These are phyloP conservation scores for Dolichotis patagonum DNA, from an alignment of 2,113 vertebrate genomes.

Conservation along the genomic window DNA sequence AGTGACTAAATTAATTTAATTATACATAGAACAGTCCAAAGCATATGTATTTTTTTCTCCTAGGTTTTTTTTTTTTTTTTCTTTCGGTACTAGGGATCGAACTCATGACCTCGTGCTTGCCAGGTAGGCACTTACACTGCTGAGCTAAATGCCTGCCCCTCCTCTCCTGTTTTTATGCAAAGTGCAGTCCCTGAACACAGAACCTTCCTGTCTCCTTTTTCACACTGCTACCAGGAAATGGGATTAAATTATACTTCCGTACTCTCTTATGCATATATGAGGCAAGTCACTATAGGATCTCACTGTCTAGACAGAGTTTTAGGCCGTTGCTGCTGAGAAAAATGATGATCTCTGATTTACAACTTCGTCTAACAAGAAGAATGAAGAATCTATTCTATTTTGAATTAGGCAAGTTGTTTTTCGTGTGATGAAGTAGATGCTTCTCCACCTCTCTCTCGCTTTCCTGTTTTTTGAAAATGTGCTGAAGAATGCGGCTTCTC, in stretches of 20 bases:
- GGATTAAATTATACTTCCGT: not conserved
- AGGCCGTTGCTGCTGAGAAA: conserved; percentile 25
- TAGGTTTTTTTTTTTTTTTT: not conserved
- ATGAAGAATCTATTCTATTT: not conserved
- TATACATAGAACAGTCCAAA: not conserved
- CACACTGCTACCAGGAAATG: not conserved
- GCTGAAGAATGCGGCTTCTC: not conserved
- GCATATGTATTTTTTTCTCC: not conserved
- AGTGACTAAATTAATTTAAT: not conserved
- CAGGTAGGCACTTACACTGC: no score
- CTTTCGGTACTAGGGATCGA: no score
- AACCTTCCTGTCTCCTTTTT: not conserved
- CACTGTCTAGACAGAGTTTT: not conserved
- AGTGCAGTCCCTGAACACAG: not conserved
- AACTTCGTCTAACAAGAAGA: conserved; percentile 34
- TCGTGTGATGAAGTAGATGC: conserved; percentile 29
- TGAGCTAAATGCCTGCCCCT: no score
- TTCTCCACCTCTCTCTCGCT: not conserved
- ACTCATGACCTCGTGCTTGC: no score
- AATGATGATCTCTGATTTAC: not conserved
- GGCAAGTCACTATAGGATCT: not conserved
- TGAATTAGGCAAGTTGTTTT: conserved; percentile 40
- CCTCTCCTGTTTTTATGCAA: conserved; percentile 24
- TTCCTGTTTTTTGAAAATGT: not conserved
- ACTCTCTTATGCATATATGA: not conserved